A percentile compares a stretch with the other conserved stretches of the same genome.
These are phyloP conservation scores for Trilocha varians DNA, from an alignment of 2,888 invertebrate species.

Conservation along the genomic window DNA sequence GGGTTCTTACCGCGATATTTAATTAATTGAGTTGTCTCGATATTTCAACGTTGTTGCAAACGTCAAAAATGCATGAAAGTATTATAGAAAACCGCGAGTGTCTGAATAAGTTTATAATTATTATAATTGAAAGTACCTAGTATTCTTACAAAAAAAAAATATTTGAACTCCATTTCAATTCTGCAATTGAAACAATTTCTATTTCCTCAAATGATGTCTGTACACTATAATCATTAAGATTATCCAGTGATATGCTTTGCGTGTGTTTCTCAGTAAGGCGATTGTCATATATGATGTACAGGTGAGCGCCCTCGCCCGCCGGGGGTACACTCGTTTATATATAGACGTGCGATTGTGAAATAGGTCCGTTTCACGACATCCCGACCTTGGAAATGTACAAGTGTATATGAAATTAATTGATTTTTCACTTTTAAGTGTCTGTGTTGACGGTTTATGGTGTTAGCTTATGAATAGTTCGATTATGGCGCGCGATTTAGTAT, in stretches of 20 bases:
- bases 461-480: constrained; percentile 12
- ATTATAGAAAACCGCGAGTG: no score
- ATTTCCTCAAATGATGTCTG: no score
- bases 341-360: constrained; percentile 52
- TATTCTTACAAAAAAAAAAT: not conserved
- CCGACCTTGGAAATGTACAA: constrained; percentile 65
- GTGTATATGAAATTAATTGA: constrained; percentile 16
- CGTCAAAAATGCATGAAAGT: no score
- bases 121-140: no score
- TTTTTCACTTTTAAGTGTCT: constrained; percentile 23
- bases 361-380: constrained; percentile 43
- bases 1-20: no score
- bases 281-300: constrained; percentile 21
- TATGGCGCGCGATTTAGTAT: constrained; percentile 45
- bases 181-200: not conserved
- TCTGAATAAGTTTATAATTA: no score
- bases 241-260: not conserved
- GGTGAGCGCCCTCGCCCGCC: constrained; percentile 16
- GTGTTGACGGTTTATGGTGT: constrained; percentile 25
- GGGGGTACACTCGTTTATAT: constrained; percentile 55
- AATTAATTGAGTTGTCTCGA: no score
- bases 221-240: not conserved
- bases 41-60: no score
- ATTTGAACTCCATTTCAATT: not conserved
- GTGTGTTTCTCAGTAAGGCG: constrained; percentile 13